These are phyloP conservation scores for Leucoraja erinaceus DNA, from an alignment of 2,113 vertebrate species.

Conservation along the genomic window DNA sequence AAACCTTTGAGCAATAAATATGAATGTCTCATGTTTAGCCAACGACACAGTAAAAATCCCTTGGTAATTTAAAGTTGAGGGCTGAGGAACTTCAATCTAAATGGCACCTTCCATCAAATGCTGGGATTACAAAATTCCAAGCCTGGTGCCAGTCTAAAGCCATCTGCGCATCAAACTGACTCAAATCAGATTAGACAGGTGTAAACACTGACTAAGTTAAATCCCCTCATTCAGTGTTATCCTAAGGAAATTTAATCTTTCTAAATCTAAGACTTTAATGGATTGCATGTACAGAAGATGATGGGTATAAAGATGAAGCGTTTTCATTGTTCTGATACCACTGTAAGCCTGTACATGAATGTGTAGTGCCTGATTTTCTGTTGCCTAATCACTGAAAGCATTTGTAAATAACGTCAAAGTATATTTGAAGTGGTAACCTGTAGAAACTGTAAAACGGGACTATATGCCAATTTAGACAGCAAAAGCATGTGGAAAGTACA, in stretches of 20 bases:
- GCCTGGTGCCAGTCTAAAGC: slow-evolving; percentile 13
- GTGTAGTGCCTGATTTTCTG: background rate
- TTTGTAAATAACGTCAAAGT: no score
- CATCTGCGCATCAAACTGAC: slow-evolving; percentile 30
- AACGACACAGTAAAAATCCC: background rate
- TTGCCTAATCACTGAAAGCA: background rate
- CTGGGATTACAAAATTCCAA: slow-evolving; percentile 17
- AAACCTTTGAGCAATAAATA: background rate
- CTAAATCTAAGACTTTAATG: background rate
- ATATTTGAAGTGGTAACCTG: no score
- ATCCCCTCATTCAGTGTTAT: slow-evolving; percentile 25
- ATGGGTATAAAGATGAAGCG: background rate
- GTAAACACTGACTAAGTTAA: background rate
- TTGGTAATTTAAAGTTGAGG: background rate
- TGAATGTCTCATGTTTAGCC: background rate
- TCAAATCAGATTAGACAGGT: slow-evolving; percentile 34
- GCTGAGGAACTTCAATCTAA: background rate
- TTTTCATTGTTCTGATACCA: background rate
- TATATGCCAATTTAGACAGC: no score
- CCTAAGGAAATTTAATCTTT: background rate
- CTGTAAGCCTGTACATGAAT: background rate
- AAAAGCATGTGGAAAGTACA: no score
- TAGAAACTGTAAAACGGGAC: no score
- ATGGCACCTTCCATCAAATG: slow-evolving; percentile 21
- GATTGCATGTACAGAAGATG: background rate